phyloP scores from a whole-genome alignment of 2,888 invertebrate species.

The Oligia strigilis region DNA sequence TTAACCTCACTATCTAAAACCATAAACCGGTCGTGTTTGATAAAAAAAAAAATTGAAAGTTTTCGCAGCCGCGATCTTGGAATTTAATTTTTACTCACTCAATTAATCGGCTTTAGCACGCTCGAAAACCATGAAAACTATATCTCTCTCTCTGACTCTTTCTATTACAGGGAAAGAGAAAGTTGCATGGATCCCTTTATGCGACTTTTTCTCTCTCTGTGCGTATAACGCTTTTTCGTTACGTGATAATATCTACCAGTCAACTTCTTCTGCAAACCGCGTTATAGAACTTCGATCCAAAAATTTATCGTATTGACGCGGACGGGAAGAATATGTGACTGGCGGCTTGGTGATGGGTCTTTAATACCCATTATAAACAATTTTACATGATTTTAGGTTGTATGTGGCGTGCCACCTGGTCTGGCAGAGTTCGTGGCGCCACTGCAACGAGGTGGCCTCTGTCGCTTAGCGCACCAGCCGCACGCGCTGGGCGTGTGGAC shows the following conservation, averaged over 20 bases:
- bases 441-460: constrained; percentile 95
- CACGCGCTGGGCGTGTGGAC: constrained; percentile 98
- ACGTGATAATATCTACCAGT: neutral
- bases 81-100: neutral
- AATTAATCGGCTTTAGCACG: neutral
- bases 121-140: neutral
- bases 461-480: constrained; percentile 97
- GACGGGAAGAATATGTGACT: neutral
- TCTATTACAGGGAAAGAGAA: neutral
- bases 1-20: too few relatives aligned
- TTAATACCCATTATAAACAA: neutral
- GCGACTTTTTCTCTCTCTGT: too few relatives aligned
- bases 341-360: neutral
- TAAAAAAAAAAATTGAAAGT: neutral
- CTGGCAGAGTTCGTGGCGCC: constrained; percentile 96
- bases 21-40: too few relatives aligned
- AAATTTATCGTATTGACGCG: neutral
- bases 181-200: neutral
- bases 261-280: neutral
- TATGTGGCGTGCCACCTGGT: constrained; percentile 98
- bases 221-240: neutral
- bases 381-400: constrained; percentile 88
- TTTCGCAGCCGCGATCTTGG: neutral
- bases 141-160: neutral
- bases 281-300: neutral